Percentiles rank a stretch among this genome's conserved stretches.
Conservation (phyloP, 2,888 invertebrate species). For the Acronicta aceris region DNA sequence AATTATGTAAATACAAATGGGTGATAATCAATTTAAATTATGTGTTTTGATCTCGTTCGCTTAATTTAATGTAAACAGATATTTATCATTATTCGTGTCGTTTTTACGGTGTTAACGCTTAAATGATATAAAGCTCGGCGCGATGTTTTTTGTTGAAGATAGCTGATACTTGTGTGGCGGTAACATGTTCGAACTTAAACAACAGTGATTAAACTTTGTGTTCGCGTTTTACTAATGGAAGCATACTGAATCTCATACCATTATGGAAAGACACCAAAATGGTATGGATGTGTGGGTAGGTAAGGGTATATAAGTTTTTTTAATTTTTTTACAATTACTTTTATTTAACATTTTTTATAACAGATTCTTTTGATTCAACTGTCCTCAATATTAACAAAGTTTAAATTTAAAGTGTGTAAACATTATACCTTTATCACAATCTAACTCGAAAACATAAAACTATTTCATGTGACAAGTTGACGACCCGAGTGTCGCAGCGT, state of each 20-base stretch:
- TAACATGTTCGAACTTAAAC: slow-evolving; percentile 65
- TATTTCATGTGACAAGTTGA: slow-evolving; percentile 44
- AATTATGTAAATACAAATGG: slow-evolving; percentile 87
- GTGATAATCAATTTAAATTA: slow-evolving; percentile 86
- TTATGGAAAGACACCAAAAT: slow-evolving; percentile 89
- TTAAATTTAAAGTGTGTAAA: slow-evolving; percentile 23
- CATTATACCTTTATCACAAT: slow-evolving; percentile 33
- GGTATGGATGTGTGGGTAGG: slow-evolving; percentile 90
- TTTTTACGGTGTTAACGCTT: slow-evolving; percentile 76
- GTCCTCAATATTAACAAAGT: slow-evolving; percentile 23
- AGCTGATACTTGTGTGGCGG: slow-evolving; percentile 65
- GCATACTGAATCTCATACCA: slow-evolving; percentile 79
- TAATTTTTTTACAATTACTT: slow-evolving; percentile 14
- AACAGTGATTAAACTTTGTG: slow-evolving; percentile 69
- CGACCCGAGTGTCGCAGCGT: slow-evolving; percentile 29
- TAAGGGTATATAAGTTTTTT: slow-evolving; percentile 83
- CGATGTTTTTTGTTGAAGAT: slow-evolving; percentile 69
- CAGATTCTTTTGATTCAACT: slow-evolving; percentile 3
- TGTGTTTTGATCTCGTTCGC: slow-evolving; percentile 81
- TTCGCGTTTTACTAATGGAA: slow-evolving; percentile 67
- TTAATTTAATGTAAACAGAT: slow-evolving; percentile 87
- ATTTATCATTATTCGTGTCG: slow-evolving; percentile 82
- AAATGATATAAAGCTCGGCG: slow-evolving; percentile 63
- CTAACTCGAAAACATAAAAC: slow-evolving; percentile 37
- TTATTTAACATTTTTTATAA: slow-evolving; percentile 17